These are phyloP conservation scores for Halictus quadricinctus DNA, from an alignment of 2,888 invertebrate species.

Conservation along the genomic window DNA sequence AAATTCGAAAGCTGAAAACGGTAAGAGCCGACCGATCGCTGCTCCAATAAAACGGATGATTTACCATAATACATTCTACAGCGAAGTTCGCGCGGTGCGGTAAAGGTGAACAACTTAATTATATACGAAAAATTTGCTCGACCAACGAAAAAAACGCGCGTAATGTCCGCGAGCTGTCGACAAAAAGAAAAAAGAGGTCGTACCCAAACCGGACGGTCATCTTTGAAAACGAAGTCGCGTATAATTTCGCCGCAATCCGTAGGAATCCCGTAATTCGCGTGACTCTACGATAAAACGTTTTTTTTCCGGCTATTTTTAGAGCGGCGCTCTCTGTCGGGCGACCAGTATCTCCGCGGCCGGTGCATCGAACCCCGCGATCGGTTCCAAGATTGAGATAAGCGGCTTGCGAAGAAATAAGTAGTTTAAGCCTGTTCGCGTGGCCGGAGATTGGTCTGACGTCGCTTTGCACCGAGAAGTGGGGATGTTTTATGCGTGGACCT, in stretches of 20 bases:
- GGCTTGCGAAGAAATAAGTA: constrained; percentile 72
- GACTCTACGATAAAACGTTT: constrained; percentile 42
- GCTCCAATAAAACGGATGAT: background rate
- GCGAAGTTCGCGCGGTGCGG: background rate
- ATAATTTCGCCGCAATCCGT: constrained; percentile 54
- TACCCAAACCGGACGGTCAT: background rate
- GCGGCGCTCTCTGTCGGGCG: constrained; percentile 40
- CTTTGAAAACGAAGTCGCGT: constrained; percentile 22
- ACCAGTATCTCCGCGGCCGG: constrained; percentile 50
- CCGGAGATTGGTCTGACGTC: constrained; percentile 68
- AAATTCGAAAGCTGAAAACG: background rate
- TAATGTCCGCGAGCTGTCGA: background rate
- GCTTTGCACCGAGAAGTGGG: constrained; percentile 61
- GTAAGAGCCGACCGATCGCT: background rate
- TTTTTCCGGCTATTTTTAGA: constrained; percentile 61
- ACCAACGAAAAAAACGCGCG: background rate
- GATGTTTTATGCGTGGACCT: constrained; percentile 66
- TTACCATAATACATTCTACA: background rate
- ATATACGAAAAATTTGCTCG: background rate
- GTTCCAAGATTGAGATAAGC: constrained; percentile 69
- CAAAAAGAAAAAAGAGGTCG: background rate
- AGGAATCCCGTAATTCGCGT: constrained; percentile 58
- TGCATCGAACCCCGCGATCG: constrained; percentile 66
- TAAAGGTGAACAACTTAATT: background rate
- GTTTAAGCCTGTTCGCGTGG: constrained; percentile 73